phyloP scores from a whole-genome alignment of 1,140 invertebrate genomes.

The Phymorhynchus buccinoides region DNA sequence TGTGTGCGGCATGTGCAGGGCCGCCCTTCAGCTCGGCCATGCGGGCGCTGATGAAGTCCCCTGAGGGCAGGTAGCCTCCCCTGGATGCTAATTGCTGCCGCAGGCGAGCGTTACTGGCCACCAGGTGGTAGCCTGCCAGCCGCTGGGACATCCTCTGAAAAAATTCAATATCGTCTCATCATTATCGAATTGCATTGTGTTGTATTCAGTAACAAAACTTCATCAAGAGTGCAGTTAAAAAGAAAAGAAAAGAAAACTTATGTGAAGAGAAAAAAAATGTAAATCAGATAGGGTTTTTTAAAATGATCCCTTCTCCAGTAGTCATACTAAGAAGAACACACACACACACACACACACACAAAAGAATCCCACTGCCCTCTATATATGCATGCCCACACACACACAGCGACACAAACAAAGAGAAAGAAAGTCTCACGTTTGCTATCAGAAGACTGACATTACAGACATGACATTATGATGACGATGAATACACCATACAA shows the following conservation, averaged over 20 bases:
- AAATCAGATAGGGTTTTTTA: too few species aligned
- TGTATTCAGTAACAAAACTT: too few species aligned
- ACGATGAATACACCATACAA: too few species aligned
- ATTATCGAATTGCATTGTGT: too few species aligned
- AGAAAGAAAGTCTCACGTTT: background rate
- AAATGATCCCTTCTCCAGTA: too few species aligned
- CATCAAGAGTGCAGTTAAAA: too few species aligned
- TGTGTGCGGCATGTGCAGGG: constrained; percentile 44
- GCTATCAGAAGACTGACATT: too few species aligned
- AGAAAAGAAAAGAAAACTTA: too few species aligned
- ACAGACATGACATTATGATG: too few species aligned
- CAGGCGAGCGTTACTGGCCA: constrained; percentile 63
- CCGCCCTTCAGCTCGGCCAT: constrained; percentile 66
- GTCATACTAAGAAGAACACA: too few species aligned
- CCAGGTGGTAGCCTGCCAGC: constrained; percentile 58
- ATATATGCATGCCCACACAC: background rate
- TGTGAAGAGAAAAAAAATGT: too few species aligned
- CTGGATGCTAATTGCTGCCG: constrained; percentile 63
- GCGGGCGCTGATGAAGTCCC: constrained; percentile 61
- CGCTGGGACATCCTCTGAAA: constrained; percentile 58
- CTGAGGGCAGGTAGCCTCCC: constrained; percentile 61
- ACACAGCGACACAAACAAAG: background rate
- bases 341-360: background rate
- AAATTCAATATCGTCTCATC: background rate
- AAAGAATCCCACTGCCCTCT: too few species aligned